Evolutionary conservation across 1,140 invertebrate species (phyloP), one percentile per base, ranked within the genome.

Genomic region (Scaptomyza pallida): DNA sequence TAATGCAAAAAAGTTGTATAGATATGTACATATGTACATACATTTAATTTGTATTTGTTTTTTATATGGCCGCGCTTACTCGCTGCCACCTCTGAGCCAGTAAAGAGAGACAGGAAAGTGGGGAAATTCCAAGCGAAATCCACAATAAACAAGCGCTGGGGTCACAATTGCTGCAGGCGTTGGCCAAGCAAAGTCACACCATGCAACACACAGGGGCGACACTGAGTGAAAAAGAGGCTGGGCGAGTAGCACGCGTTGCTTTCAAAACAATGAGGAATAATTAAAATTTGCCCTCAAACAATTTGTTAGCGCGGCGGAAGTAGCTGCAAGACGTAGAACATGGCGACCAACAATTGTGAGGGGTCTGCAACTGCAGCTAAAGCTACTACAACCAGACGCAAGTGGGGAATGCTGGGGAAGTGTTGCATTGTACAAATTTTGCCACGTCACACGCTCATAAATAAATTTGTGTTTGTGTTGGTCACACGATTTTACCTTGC

Each of bases 241-340:
- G 5, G 44, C 6, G 50, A 50, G 61, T 59, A 54, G 63, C 63
- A 70, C 65, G 78, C 75, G 65, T 65, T 73, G 62, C 78, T 79
- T 83, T 79, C 79, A 88, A 89, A 89, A 88, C 83, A 89, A 89
- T 88, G 78, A 89, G 68, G 79, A 89, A 79, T 89, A 88, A 88
- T 88, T 88, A 88, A 88, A 88, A 88, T 88, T 89, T 67, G 77
- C 78, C 78, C 83, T 74, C 83, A 79, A 79, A 79, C 83, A 89
- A 88, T 88, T 88, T 88, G 83, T 79, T 72, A 75, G 79, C 85
- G 67, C 30, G 57, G 68, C 78, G 82, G 68, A 81, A 78, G 77
- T 68, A 63, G 54, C 63, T 56, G 59, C 40, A 43, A 43, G 63
- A 59, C 64, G 30, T 9, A 35, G 9, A 10, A 35, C 54, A 72